Evolutionary conservation across 2,888 invertebrate species (phyloP).

Genomic region (Pristionchus maxplancki): DNA sequence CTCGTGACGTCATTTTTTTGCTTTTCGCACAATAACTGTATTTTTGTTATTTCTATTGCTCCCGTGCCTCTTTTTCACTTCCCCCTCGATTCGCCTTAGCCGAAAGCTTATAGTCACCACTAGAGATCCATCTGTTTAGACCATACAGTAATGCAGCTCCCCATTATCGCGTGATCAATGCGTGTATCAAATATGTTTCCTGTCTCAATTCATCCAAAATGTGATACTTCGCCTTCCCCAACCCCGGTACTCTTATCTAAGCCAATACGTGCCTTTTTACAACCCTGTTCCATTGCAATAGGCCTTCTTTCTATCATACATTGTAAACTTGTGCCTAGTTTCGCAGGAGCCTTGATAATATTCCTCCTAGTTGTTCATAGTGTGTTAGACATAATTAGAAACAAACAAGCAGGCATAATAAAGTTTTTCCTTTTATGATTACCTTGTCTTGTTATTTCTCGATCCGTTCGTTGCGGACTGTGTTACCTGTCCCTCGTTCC

Average conservation of each 20-base stretch:
- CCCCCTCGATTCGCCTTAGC: background rate
- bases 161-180: background rate
- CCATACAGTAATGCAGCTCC: background rate
- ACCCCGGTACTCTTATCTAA: background rate
- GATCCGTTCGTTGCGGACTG: slow-evolving; percentile 4
- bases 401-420: slow-evolving; percentile 17
- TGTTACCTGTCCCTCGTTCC: background rate
- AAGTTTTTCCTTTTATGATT: background rate
- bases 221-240: background rate
- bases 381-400: background rate
- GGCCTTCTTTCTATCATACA: background rate
- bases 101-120: background rate
- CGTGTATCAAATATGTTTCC: slow-evolving; percentile 9
- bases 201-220: background rate
- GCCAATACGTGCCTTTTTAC: slow-evolving; percentile 17
- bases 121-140: background rate
- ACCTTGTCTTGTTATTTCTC: background rate
- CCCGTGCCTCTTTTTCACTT: background rate
- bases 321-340: background rate
- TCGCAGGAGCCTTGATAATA: background rate
- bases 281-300: slow-evolving; percentile 16
- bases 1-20: background rate
- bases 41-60: background rate
- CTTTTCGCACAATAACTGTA: background rate
- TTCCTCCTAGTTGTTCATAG: background rate